Evolutionary conservation across 2,797 vertebrate species (phyloP).

Genomic region (Microctenopoma stevenorrisi): DNA sequence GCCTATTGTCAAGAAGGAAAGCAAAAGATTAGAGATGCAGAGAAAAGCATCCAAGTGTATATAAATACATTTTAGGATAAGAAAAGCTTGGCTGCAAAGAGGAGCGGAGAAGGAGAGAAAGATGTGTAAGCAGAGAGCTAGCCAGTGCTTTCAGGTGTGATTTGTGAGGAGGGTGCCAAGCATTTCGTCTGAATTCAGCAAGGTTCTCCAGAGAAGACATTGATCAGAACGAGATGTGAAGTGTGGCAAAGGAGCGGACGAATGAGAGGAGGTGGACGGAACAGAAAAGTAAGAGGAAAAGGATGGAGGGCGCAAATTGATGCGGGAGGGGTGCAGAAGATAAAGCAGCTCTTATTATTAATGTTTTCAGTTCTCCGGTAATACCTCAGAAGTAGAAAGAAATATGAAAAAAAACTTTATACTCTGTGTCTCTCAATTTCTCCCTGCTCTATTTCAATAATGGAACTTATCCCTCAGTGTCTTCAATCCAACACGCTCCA

Average conservation of each 20-base stretch:
- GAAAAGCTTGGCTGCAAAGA: constrained; percentile 1
- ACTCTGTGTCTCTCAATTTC: constrained; percentile 23
- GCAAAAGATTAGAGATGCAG: constrained; percentile 2
- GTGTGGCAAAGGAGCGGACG: constrained; percentile 56
- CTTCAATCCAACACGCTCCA: constrained; percentile 42
- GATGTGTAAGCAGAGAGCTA: constrained; percentile 28
- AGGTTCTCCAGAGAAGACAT: constrained; percentile 65
- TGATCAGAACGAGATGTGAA: constrained; percentile 78
- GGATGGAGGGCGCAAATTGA: background rate
- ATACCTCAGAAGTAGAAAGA: constrained; percentile 63
- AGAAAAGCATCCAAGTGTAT: background rate
- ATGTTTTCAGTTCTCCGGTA: constrained; percentile 71
- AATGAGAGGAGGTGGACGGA: constrained; percentile 21
- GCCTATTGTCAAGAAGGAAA: constrained; percentile 8
- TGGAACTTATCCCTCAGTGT: constrained; percentile 54
- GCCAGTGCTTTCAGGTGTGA: constrained; percentile 67
- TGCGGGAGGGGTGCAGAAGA: constrained; percentile 22
- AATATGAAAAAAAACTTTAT: constrained; percentile 43
- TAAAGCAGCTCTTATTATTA: constrained; percentile 66
- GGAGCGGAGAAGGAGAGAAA: constrained; percentile 22
- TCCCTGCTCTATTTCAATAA: constrained; percentile 39
- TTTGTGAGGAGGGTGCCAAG: constrained; percentile 59
- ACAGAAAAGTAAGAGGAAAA: constrained; percentile 17
- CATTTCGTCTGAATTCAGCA: constrained; percentile 73
- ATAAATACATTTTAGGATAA: constrained; percentile 16